A percentile compares a stretch with the other conserved stretches of the same genome.
phyloP scores from a whole-genome alignment of 2,888 invertebrate species.

The Bellardia pandia region DNA sequence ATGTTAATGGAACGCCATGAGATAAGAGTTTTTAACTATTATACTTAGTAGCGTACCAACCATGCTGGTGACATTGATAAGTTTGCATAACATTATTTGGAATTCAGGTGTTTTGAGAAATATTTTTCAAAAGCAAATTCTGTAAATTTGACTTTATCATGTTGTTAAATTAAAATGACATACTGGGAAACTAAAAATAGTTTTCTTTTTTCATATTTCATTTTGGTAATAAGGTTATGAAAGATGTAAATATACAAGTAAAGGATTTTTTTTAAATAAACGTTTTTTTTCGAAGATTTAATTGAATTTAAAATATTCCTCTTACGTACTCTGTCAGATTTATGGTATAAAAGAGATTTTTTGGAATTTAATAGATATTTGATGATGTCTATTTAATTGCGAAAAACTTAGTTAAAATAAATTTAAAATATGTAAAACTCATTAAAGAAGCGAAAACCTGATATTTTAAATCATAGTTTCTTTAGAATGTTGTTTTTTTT shows the following conservation, averaged over 20 bases:
- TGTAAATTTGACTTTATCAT: not conserved
- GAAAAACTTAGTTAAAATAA: too few species aligned
- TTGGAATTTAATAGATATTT: too few species aligned
- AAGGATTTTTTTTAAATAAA: not conserved
- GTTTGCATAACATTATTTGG: constrained; percentile 26
- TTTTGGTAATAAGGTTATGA: not conserved
- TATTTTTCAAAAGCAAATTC: not conserved
- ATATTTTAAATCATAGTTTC: too few species aligned
- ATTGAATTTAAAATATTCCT: too few species aligned
- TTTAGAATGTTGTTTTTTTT: too few species aligned
- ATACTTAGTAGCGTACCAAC: constrained; percentile 12
- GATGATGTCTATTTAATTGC: too few species aligned
- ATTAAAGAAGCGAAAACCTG: too few species aligned
- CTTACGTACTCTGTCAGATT: too few species aligned
- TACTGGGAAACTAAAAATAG: constrained; percentile 2
- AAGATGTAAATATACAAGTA: not conserved
- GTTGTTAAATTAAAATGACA: not conserved
- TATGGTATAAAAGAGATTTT: too few species aligned
- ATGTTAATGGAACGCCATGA: constrained; percentile 56
- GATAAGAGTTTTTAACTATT: constrained; percentile 50
- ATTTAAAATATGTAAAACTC: too few species aligned
- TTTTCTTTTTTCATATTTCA: not conserved
- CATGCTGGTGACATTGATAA: constrained; percentile 54
- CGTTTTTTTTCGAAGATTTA: too few species aligned
- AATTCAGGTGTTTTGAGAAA: constrained; percentile 23